Conservation (phyloP, 2,113 vertebrate genomes). For the Gobius niger region DNA sequence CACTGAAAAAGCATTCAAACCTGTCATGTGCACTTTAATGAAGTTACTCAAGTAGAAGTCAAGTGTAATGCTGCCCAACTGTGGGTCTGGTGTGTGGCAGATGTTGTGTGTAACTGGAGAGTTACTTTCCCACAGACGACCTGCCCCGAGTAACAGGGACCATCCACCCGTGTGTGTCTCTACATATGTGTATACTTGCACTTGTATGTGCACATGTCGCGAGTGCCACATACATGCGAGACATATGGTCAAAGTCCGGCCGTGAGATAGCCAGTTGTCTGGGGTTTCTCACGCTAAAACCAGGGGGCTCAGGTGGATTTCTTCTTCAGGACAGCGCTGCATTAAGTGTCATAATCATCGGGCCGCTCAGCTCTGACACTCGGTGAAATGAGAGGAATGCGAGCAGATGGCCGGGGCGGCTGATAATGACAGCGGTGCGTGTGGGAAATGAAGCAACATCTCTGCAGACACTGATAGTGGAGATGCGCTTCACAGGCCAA, state of each 20-base stretch:
- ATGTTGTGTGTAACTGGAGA: constrained; percentile 63
- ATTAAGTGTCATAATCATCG: constrained; percentile 6
- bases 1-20: too few species aligned
- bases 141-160: constrained; percentile 45
- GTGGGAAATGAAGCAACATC: constrained; percentile 1
- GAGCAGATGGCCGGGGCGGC: not conserved
- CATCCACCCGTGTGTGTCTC: constrained; percentile 46
- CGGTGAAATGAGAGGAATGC: not conserved
- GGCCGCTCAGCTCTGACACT: not conserved
- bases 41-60: not conserved
- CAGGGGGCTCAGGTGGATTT: constrained; percentile 13
- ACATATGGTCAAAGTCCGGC: constrained; percentile 47
- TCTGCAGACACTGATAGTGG: not conserved
- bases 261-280: constrained; percentile 48
- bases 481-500: constrained; percentile 8
- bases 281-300: constrained; percentile 45
- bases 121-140: constrained; percentile 40
- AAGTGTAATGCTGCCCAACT: not conserved
- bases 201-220: constrained; percentile 31
- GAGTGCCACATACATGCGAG: constrained; percentile 34
- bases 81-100: constrained; percentile 37
- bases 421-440: not conserved
- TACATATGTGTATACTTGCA: constrained; percentile 12
- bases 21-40: too few species aligned
- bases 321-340: not conserved